Base-by-base conservation (phyloP, 2,797 vertebrate genomes). In the Neostethus bicornis region DNA sequence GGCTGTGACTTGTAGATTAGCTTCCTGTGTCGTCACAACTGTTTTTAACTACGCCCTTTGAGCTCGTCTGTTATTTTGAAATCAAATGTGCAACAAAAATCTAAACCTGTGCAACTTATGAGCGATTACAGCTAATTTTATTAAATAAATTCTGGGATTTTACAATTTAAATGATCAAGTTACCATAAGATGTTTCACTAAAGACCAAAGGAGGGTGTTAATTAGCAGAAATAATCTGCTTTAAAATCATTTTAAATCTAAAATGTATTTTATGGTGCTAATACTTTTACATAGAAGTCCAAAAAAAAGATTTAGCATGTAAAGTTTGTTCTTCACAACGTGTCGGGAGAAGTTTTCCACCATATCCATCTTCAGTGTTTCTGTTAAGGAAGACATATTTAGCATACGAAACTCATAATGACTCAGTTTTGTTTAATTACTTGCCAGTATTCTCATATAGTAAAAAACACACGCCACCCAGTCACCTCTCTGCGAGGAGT, bases 391-490 rank as follows among this genome's bases (percentile, higher is more conserved):
- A 10, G 1, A 12, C 29, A 7, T 3, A 6, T 23, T 21, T 50
- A 37, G 63, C 76, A 71, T 73, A 81, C 77, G 32, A 76, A 71
- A 85, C 58, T 38, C 41, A 54, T 80, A 80, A 79, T 59, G 66
- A 56, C 73, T 17, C 4, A 81, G 81, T 64, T 73, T 70, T 81
- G 77, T 88, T 87, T 77, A 77, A 73, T 83, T 78, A 78, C 70
- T 58, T 62, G 62, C 81, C 60, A 56, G 77, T 48, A 54, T 79
- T 76, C 76, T 78, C 65, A 76, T 83, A 89, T 90, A 87, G 80
- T 76, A 55, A 35, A 67, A 75, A 78, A 70, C 59, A 77, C 73
- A 80, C 80, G 85, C 70, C 79, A 81, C 73, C 85, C 75, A 84
- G 88, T 87, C 85, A 84, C 73, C 87, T 83, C 66, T 80, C 62